These are phyloP conservation scores for Saccostrea echinata DNA, from an alignment of 1,140 invertebrate genomes.

Conservation along the genomic window DNA sequence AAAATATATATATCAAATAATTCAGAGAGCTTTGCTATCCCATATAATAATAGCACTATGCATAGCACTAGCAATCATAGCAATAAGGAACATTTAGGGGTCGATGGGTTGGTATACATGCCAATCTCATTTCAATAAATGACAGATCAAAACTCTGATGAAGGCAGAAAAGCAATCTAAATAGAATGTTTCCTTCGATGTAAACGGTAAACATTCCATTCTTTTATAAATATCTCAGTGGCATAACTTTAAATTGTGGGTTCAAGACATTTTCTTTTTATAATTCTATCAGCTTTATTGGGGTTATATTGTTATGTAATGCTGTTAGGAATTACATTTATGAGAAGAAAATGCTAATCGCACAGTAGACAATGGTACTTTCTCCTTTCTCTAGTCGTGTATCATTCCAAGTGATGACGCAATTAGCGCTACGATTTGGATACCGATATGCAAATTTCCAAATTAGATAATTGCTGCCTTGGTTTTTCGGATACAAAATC, in stretches of 20 bases:
- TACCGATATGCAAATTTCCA: conserved; percentile 34
- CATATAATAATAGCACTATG: no score
- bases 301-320: conserved; percentile 29
- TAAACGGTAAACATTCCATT: not conserved
- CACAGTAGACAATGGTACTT: not conserved
- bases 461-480: conserved; percentile 32
- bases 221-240: not conserved
- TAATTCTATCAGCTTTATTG: conserved; percentile 21
- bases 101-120: not conserved
- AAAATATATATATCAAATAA: no score
- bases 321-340: conserved; percentile 6
- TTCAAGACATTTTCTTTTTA: conserved; percentile 36
- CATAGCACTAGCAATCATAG: no score
- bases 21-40: no score
- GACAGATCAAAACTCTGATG: not conserved
- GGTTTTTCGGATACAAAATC: conserved; percentile 17
- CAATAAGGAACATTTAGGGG: not conserved
- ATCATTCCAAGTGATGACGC: conserved; percentile 18
- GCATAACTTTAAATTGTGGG: not conserved
- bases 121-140: not conserved
- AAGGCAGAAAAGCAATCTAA: not conserved
- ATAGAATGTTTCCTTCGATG: not conserved
- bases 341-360: conserved; percentile 33
- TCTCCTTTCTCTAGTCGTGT: conserved; percentile 11
- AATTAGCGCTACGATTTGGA: conserved; percentile 10